Base-by-base conservation (phyloP, 2,888 invertebrate genomes). In the Nycteola revayana region DNA sequence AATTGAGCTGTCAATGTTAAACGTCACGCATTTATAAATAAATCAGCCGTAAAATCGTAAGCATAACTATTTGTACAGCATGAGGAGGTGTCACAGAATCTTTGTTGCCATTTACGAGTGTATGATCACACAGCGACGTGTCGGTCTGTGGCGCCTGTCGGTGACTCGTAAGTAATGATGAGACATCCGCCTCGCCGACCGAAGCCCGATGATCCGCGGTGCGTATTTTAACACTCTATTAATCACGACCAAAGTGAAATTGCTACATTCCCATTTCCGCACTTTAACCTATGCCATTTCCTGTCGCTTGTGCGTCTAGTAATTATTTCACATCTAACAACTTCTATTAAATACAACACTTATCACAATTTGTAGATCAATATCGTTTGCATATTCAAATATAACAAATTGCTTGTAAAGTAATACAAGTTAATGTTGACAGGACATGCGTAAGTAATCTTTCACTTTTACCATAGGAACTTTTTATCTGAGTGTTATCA, bases 181-280 rank as follows among this genome's bases (percentile, higher is more conserved):
- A 36, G 45, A 52, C 49, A 58, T 56, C 47, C 51, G 49, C 44
- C 14, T 14, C 14, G 14, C 14, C 14, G 7, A 21, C 21, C 21
- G 2, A 28, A 39, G 48, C 49, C 51, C 49, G 46, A 43, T 41
- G 33, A 42, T 36, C 38, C 20, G 24, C 36, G 43, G 32, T 49
- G 57, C 49, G 35, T 47, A 49, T 53, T 59, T 64, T 60, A 68
- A 61, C 69, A 67, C 62, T 42, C 43, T 49, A 66, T 70, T 65
- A 65, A 70, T 73, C 61, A 61, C 33, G 6, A 22, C 14, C 30
- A 29, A 32, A 50, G 46, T 51, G 47, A 60, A 63, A 50, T 39
- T 40, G 38, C 35, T 39, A 43, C 32, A 34, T 47, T 43, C 39
- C 42, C 33, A 30, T 30, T 57, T 53, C 37, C 58, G 45, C 25